Base-by-base conservation (phyloP, 2,113 vertebrate species). In the Carassius auratus region DNA sequence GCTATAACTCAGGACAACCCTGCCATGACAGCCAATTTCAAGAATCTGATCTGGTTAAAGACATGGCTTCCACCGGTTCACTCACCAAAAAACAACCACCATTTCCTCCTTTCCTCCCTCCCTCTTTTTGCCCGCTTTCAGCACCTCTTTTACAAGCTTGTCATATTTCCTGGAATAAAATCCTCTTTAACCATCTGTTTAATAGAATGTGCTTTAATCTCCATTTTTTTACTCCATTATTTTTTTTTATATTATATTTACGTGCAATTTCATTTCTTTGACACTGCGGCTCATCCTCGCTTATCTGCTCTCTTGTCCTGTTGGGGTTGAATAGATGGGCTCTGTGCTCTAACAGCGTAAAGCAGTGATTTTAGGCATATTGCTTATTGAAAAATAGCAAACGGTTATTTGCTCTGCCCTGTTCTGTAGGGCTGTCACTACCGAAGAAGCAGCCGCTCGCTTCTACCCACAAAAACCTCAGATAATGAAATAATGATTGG, bases 1-100 rank as follows among this genome's bases (percentile, higher is more conserved):
- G 95, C 97, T 97, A 97, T 98, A 99, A 98, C 98, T 99, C 97
- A 97, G 95, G 93, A 94, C 97, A 96, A 95, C 97, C 96, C 97
- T 87, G 94, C 95, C 96, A 95, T 99, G 98, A 99, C 97, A 99
- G 97, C 96, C 97, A 98, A 99, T 99, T 99, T 98, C 94, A 86
- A 96, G 96, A 97, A 98, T 98, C 97, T 99, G 97, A 99, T 99
- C 97, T 98, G 97, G 96, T 99, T 99, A 99, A 98, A 99, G 97
- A 98, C 97, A 92, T 90, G 94, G 95, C 95, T 96, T 94, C 95
- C 61, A 78, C 81, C 76, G 73, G 86, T 85, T 69, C 89, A 81
- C 74, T 86, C 86, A 61, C 84, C 82, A 76, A 89, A 86, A 89
- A 89, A 89, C 91, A 96, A 93, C 90, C 77, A 86, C 89, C 93